Conservation (phyloP, 1,140 invertebrate genomes). For the Aphidius gifuensis region DNA sequence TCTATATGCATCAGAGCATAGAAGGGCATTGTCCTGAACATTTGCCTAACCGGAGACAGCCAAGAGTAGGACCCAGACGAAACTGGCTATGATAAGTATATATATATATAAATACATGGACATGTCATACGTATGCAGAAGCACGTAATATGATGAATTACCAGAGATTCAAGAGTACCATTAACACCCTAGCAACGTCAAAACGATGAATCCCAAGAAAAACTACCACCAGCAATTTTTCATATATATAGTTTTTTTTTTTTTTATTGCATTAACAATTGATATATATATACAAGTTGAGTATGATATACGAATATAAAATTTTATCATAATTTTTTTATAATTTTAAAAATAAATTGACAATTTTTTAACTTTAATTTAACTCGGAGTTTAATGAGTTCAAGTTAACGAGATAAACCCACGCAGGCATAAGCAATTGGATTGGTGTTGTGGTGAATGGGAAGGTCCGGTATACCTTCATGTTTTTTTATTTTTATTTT, state of each 20-base stretch:
- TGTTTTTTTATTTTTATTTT: conserved; percentile 2
- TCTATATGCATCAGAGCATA: conserved; percentile 1
- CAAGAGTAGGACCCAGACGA: conserved; percentile 21
- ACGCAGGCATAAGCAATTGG: too few relatives aligned
- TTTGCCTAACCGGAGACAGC: conserved; percentile 26
- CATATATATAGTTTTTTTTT: conserved; percentile 1
- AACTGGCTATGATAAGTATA: background rate
- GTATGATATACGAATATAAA: background rate
- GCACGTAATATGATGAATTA: conserved; percentile 37
- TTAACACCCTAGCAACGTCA: conserved; percentile 35
- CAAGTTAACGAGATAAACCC: too few relatives aligned
- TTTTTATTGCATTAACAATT: conserved; percentile 1
- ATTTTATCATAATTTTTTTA: too few relatives aligned
- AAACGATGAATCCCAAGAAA: conserved; percentile 16
- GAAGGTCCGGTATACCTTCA: background rate
- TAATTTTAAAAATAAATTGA: too few relatives aligned
- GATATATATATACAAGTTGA: background rate
- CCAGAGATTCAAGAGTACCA: conserved; percentile 35
- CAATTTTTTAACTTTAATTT: too few relatives aligned
- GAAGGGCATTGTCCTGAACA: conserved; percentile 15
- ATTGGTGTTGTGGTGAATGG: background rate
- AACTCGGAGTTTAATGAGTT: too few relatives aligned
- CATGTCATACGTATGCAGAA: conserved; percentile 29
- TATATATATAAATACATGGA: background rate
- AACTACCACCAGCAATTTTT: background rate